These are phyloP conservation scores for Calliscelio sp. DNA, from an alignment of 2,888 invertebrate species.

Conservation along the genomic window DNA sequence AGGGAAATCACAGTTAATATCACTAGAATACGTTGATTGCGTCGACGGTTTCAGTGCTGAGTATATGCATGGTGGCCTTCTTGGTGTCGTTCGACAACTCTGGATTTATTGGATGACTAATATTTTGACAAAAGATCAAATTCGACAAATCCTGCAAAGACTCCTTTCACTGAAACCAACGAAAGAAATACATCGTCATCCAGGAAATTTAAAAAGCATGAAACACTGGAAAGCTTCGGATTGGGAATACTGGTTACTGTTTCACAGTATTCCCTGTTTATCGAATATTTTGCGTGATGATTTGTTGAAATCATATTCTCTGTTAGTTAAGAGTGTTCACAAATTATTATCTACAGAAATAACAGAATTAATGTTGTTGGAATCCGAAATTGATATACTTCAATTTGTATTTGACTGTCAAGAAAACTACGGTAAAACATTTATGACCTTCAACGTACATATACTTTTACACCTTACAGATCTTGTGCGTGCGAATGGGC, in stretches of 20 bases:
- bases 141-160: not conserved
- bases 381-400: conserved; percentile 34
- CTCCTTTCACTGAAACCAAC: conserved; percentile 30
- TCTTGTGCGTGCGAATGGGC: conserved; percentile 37
- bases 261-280: conserved; percentile 54
- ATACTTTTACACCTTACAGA: conserved; percentile 23
- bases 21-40: conserved; percentile 48
- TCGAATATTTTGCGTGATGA: not conserved
- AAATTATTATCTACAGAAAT: conserved; percentile 37
- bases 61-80: conserved; percentile 54
- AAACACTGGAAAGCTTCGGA: no score
- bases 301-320: conserved; percentile 25
- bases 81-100: conserved; percentile 48
- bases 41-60: conserved; percentile 60
- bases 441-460: conserved; percentile 54
- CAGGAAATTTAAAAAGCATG: conserved; percentile 20
- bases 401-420: conserved; percentile 36
- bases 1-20: conserved; percentile 20
- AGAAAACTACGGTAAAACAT: conserved; percentile 28
- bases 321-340: conserved; percentile 30
- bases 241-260: conserved; percentile 60
- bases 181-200: conserved; percentile 50
- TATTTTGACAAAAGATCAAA: conserved; percentile 1
- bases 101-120: conserved; percentile 35
- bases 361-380: conserved; percentile 27